These are phyloP conservation scores for Leucoraja ocellata DNA, from an alignment of 2,797 vertebrate species.

Conservation along the genomic window DNA sequence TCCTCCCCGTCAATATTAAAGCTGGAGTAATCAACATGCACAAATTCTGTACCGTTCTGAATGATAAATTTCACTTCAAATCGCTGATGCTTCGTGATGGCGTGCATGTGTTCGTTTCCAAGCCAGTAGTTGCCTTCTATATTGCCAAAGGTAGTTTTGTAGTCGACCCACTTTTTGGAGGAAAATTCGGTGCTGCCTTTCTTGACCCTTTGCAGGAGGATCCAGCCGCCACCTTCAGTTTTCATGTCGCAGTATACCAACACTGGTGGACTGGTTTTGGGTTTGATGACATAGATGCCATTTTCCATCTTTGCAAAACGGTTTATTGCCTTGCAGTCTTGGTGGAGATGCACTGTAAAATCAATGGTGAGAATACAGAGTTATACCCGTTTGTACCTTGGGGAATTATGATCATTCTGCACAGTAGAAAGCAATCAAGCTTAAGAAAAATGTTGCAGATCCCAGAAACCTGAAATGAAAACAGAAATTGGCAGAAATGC, in stretches of 20 bases:
- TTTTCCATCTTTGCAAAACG: conserved; percentile 21
- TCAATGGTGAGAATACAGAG: neutral
- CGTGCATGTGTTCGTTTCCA: conserved; percentile 41
- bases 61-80: neutral
- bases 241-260: conserved; percentile 40
- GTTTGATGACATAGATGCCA: conserved; percentile 41
- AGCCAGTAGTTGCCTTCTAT: conserved; percentile 40
- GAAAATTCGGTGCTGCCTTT: neutral
- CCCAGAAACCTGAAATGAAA: too few relatives aligned
- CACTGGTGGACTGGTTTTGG: conserved; percentile 24
- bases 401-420: neutral
- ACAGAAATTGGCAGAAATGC: too few relatives aligned
- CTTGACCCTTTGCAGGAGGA: conserved; percentile 39
- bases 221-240: conserved; percentile 40
- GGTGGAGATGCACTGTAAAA: neutral
- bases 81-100: conserved; percentile 41
- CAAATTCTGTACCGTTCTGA: neutral
- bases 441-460: too few relatives aligned
- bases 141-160: conserved; percentile 39
- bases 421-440: too few relatives aligned
- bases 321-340: conserved; percentile 41
- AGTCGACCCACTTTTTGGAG: neutral
- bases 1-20: conserved; percentile 41
- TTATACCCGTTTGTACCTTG: neutral
- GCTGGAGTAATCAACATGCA: neutral